These are phyloP conservation scores for Ormia ochracea DNA, from an alignment of 2,888 invertebrate species.

Conservation along the genomic window DNA sequence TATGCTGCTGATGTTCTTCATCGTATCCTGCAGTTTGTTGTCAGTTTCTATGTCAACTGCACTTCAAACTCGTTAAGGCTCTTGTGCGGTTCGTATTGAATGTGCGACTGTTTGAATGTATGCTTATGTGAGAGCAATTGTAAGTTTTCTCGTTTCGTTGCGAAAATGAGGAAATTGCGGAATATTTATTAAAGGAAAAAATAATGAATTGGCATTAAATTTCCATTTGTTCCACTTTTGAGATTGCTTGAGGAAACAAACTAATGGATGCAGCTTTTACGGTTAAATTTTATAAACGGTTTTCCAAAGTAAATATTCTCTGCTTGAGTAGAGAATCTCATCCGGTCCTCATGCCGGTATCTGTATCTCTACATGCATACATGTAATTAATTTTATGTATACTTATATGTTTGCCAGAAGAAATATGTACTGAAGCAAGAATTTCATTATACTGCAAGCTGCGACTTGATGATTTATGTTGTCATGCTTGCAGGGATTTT, in stretches of 20 bases:
- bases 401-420: no score
- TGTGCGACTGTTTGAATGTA: neutral
- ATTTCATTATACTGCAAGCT: no score
- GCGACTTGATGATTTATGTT: no score
- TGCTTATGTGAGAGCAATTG: neutral
- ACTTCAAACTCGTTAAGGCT: conserved; percentile 25
- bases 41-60: conserved; percentile 39
- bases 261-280: conserved; percentile 47
- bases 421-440: no score
- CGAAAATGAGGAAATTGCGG: conserved; percentile 51
- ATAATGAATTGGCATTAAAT: conserved; percentile 51
- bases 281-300: conserved; percentile 10
- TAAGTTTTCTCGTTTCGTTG: conserved; percentile 2
- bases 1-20: neutral
- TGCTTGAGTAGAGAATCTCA: neutral
- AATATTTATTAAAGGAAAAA: conserved; percentile 50
- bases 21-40: conserved; percentile 1
- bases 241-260: conserved; percentile 48
- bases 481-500: no score
- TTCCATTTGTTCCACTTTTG: conserved; percentile 43
- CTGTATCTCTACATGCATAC: no score
- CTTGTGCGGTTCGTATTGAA: conserved; percentile 12
- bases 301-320: neutral
- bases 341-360: neutral
- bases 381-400: no score